phyloP scores from a whole-genome alignment of 2,113 vertebrate species.

The Orthonyx spaldingii region DNA sequence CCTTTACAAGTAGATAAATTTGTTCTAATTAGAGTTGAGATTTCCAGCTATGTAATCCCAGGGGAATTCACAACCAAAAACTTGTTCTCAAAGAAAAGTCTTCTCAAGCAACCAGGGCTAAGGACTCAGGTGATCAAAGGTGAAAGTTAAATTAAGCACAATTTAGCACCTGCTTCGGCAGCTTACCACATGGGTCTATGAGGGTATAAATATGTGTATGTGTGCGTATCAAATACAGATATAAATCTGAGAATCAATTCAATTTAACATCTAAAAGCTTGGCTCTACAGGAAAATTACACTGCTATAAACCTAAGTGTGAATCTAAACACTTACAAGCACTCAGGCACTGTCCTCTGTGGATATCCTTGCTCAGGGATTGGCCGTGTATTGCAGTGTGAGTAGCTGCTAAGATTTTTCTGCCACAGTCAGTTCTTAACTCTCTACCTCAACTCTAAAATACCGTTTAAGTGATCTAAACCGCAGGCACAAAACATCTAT shows the following conservation, averaged over 20 bases:
- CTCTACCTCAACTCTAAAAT: not conserved
- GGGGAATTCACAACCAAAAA: not conserved
- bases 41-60: not conserved
- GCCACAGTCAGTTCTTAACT: not conserved
- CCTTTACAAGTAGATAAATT: not conserved
- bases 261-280: not conserved
- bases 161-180: not conserved
- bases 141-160: not conserved
- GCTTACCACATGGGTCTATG: not conserved
- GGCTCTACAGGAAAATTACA: not conserved
- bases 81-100: not conserved
- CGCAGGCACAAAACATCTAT: not conserved
- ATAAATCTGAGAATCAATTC: not conserved
- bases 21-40: not conserved
- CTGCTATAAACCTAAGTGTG: not conserved
- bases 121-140: not conserved
- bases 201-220: not conserved
- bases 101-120: not conserved
- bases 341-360: not conserved
- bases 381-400: rapidly evolving
- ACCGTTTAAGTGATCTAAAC: not conserved
- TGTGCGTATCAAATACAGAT: not conserved
- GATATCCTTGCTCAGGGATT: not conserved
- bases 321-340: not conserved
- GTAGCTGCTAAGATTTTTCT: not conserved